Evolutionary conservation across 2,797 vertebrate genomes (phyloP).

Genomic region (Helicolenus hilgendorfi): DNA sequence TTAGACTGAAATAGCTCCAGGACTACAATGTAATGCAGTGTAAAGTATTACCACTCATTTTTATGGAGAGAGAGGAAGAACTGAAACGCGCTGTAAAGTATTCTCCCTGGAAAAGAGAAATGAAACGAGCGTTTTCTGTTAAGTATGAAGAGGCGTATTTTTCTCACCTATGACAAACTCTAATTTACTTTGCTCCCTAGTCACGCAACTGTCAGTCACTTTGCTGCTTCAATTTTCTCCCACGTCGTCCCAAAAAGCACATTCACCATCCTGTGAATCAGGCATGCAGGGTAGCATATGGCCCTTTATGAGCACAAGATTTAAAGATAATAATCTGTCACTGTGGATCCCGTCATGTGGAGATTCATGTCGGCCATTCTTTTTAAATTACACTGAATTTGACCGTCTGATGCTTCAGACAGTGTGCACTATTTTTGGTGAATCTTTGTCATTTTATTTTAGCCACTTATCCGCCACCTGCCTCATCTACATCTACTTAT

Average conservation of each 20-base stretch:
- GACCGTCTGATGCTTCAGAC: not conserved
- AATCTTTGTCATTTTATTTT: not conserved
- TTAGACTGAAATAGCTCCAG: slow-evolving; percentile 55
- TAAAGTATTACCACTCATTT: slow-evolving; percentile 40
- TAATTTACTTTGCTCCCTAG: slow-evolving; percentile 67
- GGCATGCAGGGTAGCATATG: slow-evolving; percentile 5
- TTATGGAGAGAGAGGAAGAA: slow-evolving; percentile 22
- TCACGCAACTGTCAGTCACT: slow-evolving; percentile 74
- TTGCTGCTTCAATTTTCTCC: slow-evolving; percentile 57
- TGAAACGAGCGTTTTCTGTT: slow-evolving; percentile 52
- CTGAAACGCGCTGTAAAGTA: slow-evolving; percentile 55
- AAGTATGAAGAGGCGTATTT: slow-evolving; percentile 61
- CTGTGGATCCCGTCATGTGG: not conserved
- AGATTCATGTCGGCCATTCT: not conserved
- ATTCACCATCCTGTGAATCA: slow-evolving; percentile 20
- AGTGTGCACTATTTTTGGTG: not conserved
- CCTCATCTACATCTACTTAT: not conserved
- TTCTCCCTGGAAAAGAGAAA: slow-evolving; percentile 66
- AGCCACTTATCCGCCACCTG: not conserved
- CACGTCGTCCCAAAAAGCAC: slow-evolving; percentile 56
- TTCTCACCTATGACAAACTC: slow-evolving; percentile 72
- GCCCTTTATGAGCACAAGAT: slow-evolving; percentile 5
- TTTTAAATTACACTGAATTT: not conserved
- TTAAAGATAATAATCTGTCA: slow-evolving; percentile 8
- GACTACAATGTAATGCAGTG: slow-evolving; percentile 43